Base-by-base conservation (phyloP, 1,140 invertebrate species). In the Brachionus calyciflorus region DNA sequence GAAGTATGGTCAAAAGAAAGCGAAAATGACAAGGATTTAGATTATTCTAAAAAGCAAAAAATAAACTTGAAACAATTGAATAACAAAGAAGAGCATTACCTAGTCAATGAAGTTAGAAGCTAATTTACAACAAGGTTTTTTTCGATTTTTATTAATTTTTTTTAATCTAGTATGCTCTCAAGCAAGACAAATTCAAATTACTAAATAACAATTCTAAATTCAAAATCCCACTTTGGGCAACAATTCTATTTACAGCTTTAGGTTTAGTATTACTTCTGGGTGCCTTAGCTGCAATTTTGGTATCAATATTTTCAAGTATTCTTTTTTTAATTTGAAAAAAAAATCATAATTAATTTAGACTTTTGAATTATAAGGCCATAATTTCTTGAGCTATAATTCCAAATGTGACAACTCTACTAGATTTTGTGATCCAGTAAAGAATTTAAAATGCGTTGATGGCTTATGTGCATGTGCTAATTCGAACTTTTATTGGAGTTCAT, bases 61-160 rank as follows among this genome's bases (percentile, higher is more conserved):
- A 19, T 60, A 17, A 60, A 37, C 17, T 6, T 17, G 10, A 60
- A 60, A 33, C 14, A 28, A 17, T 33, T 60, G 9, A 37, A 60
- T 37, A 26, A 17, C 3, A 60, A 37, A 37, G 28, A 60, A n/a
- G 55, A 60, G 17, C 55, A 60, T 60, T 19, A 60, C 28, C 5
- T 60, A 33, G 55, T 60, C 0, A 60, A 60, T 60, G 28, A 60
- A 17, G 55, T 60, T n/a, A n/a, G n/a, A n/a, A n/a, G n/a, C n/a
- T n/a, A n/a, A n/a, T n/a, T n/a, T n/a, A n/a, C n/a, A n/a, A n/a
- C n/a, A n/a, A n/a, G n/a, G n/a, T n/a, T n/a, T n/a, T n/a, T n/a
- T n/a, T n/a, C n/a, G n/a, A 28, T n/a, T 17, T 19, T 60, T 60
- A 33, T 33, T 17, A 19, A 14, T n/a, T 33, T 60, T 19, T 5